Evolutionary conservation across 2,888 invertebrate species (phyloP).

Genomic region (Steinernema carpocapsae): DNA sequence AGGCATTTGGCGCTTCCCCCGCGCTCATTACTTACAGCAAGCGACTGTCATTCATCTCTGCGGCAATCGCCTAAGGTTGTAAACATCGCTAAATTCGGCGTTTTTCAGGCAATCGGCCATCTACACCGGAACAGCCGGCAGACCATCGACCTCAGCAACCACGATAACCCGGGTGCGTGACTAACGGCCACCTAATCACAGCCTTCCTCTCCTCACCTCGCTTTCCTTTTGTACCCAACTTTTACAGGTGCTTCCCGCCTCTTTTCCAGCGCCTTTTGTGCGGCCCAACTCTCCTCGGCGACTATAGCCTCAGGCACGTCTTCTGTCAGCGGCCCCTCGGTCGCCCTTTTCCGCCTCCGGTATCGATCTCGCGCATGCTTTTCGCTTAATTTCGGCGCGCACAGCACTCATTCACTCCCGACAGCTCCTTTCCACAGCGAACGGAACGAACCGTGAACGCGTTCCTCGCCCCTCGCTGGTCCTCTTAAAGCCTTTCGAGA

Average conservation of each 20-base stretch:
- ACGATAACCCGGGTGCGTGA: conserved; percentile 3
- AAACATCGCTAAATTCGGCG: conserved; percentile 16
- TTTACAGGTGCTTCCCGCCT: not conserved
- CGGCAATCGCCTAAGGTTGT: not conserved
- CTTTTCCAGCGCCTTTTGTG: not conserved
- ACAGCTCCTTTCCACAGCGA: not conserved
- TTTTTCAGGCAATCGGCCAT: conserved; percentile 28
- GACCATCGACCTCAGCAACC: not conserved
- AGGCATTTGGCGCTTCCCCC: not conserved
- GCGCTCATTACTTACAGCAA: not conserved
- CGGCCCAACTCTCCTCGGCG: not conserved
- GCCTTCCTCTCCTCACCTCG: not conserved
- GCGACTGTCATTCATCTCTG: conserved; percentile 8
- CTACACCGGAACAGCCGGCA: conserved; percentile 18
- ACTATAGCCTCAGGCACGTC: not conserved
- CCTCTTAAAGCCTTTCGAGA: too few relatives aligned
- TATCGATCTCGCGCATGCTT: conserved; percentile 34
- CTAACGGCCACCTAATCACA: not conserved
- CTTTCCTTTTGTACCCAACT: not conserved
- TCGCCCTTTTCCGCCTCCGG: conserved; percentile 1
- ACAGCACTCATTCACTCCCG: conserved; percentile 2
- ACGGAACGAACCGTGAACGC: conserved; percentile 4
- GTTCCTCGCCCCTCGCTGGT: too few relatives aligned
- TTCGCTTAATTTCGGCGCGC: not conserved
- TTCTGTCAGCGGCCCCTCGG: conserved; percentile 3